Base-by-base conservation (phyloP, 2,113 vertebrate species). In the Balaeniceps rex region DNA sequence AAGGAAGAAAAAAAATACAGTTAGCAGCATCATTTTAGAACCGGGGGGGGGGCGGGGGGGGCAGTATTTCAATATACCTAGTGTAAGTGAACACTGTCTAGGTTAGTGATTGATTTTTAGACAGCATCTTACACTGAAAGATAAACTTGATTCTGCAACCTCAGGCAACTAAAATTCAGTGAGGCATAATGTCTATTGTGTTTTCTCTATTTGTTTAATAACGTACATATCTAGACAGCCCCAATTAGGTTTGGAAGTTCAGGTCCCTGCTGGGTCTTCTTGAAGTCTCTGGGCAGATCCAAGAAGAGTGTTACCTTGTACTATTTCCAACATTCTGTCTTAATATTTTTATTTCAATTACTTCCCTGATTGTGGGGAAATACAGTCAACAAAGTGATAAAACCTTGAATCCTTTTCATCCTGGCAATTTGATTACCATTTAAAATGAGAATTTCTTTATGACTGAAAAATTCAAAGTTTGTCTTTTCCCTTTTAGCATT, bases 401-500 rank as follows among this genome's bases (percentile, higher is more conserved):
- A 91, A 46, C 19, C 49, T 58, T 63, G 81, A 79, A 79, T 97
- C 28, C 33, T 88, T 95, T 94, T 95, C 80, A 93, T 93, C 93
- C 54, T 84, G 46, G 58, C 49, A 76, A 86, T 93, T 86, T 90
- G 84, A 95, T 97, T 97, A 95, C 46, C 84, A 77, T 95, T 94
- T 95, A 72, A 95, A 97, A 97, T 95, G 60, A 94, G 68, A 66
- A 63, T 83, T 97, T 91, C 24, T 91, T 90, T 94, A 77, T 90
- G 63, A 85, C 63, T 88, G 66, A 90, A 51, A 93, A 90, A 78
- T 94, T 97, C 94, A 94, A 96, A 96, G 91, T 91, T 91, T 95
- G n/a, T 71, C 66, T 94, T 96, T 70, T 94, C n/a, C 74, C 89
- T 95, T 95, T 89, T 65, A 90, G 84, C 81, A 17, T 55, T 91